phyloP scores from a whole-genome alignment of 2,797 vertebrate species.

The Telmatherina bonti region DNA sequence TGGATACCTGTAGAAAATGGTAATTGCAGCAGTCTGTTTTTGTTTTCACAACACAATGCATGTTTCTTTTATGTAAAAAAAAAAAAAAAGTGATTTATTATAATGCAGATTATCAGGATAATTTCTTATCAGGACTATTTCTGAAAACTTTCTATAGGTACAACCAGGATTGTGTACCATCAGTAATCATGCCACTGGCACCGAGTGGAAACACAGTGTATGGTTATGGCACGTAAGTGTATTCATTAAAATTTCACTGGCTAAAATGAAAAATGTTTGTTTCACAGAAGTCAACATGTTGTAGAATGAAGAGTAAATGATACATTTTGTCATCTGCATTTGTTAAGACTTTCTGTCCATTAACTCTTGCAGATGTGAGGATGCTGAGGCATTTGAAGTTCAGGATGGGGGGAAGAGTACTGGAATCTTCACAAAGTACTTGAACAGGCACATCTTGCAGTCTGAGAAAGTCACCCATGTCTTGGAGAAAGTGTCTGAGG shows the following conservation, averaged over 20 bases:
- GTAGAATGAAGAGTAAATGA: background rate
- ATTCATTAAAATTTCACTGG: background rate
- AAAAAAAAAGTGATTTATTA: background rate
- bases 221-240: conserved; percentile 91
- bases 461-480: conserved; percentile 89
- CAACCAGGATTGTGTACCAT: conserved; percentile 83
- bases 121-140: background rate
- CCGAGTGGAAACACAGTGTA: conserved; percentile 91
- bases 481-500: conserved; percentile 90
- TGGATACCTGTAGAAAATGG: conserved; percentile 94
- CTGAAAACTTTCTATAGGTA: conserved; percentile 79
- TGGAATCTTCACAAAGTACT: conserved; percentile 93
- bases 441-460: conserved; percentile 89
- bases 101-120: background rate
- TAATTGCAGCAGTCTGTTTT: conserved; percentile 50
- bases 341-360: background rate
- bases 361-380: conserved; percentile 83
- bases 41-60: background rate
- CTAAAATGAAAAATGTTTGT: background rate
- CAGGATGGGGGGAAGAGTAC: conserved; percentile 90
- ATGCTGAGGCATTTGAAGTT: conserved; percentile 91
- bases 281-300: background rate
- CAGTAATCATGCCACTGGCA: conserved; percentile 83
- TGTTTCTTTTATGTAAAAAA: conserved; percentile 1
- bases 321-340: background rate